Percentiles rank a stretch among this genome's conserved stretches.
These are phyloP conservation scores for Parapristionchus giblindavisi DNA, from an alignment of 2,888 invertebrate genomes.

Conservation along the genomic window DNA sequence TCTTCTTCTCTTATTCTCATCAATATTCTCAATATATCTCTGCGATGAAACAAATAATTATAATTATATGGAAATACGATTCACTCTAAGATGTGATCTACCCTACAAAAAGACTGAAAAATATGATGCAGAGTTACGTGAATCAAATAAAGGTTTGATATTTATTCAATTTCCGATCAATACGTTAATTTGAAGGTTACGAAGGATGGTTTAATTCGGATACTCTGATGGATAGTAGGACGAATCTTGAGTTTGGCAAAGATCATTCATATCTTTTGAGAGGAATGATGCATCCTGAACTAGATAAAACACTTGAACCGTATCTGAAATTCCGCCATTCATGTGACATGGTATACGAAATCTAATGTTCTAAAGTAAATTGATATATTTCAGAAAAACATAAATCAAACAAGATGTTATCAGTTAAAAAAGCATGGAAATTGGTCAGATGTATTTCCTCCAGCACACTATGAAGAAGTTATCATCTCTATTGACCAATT, in stretches of 20 bases:
- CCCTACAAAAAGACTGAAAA: too few relatives aligned
- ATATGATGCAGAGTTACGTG: too few relatives aligned
- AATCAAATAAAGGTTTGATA: background rate
- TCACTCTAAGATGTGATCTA: too few relatives aligned
- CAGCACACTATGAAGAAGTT: background rate
- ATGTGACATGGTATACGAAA: slow-evolving; percentile 6
- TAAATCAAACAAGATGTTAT: background rate
- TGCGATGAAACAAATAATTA: too few relatives aligned
- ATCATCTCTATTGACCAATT: slow-evolving; percentile 9
- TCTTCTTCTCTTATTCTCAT: too few relatives aligned
- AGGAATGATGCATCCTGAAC: slow-evolving; percentile 22
- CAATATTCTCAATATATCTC: too few relatives aligned
- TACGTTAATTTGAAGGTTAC: background rate
- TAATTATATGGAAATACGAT: too few relatives aligned
- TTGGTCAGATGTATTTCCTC: slow-evolving; percentile 27
- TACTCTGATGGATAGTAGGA: background rate
- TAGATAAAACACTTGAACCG: slow-evolving; percentile 10
- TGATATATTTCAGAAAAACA: background rate
- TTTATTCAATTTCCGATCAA: background rate
- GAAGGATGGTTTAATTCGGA: background rate
- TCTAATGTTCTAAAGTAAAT: background rate
- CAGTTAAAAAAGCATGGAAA: background rate
- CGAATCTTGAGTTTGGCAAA: background rate
- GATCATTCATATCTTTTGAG: background rate
- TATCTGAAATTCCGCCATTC: background rate